phyloP scores from a whole-genome alignment of 2,888 invertebrate genomes.

The Eledona agricola region DNA sequence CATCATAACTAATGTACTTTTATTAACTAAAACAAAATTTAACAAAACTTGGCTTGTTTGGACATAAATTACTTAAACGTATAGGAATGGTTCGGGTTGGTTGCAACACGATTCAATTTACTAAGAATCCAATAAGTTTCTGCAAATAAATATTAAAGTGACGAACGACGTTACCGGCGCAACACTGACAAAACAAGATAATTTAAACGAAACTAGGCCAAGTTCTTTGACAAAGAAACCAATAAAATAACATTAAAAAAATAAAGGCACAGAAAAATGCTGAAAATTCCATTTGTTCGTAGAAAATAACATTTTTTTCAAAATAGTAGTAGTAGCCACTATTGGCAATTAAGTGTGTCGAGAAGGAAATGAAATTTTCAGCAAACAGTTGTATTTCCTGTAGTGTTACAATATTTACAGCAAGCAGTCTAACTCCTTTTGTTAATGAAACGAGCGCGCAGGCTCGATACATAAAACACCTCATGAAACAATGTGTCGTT shows the following conservation, averaged over 20 bases:
- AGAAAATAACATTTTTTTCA: constrained; percentile 28
- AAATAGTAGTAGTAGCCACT: constrained; percentile 14
- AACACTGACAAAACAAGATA: constrained; percentile 17
- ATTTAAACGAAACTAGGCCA: constrained; percentile 44
- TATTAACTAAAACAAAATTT: constrained; percentile 49
- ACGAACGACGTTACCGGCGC: no score
- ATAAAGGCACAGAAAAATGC: constrained; percentile 51
- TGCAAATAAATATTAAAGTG: background rate
- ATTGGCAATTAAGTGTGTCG: no score
- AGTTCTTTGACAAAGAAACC: constrained; percentile 41
- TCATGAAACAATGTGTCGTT: constrained; percentile 40
- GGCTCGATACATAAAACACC: constrained; percentile 31
- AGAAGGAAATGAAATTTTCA: constrained; percentile 45
- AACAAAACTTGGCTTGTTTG: constrained; percentile 46
- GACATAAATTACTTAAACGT: constrained; percentile 22
- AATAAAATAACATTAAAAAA: constrained; percentile 46
- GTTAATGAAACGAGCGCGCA: constrained; percentile 27
- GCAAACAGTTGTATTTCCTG: constrained; percentile 41
- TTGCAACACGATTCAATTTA: background rate
- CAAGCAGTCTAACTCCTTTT: constrained; percentile 53
- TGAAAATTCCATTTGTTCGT: constrained; percentile 46
- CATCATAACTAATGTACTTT: constrained; percentile 42
- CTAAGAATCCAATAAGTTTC: background rate
- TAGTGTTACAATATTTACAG: constrained; percentile 41
- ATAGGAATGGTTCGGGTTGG: constrained; percentile 32